Evolutionary conservation across 2,113 vertebrate species (phyloP), one percentile per base, ranked within the genome.

Genomic region (Lanius collurio): DNA sequence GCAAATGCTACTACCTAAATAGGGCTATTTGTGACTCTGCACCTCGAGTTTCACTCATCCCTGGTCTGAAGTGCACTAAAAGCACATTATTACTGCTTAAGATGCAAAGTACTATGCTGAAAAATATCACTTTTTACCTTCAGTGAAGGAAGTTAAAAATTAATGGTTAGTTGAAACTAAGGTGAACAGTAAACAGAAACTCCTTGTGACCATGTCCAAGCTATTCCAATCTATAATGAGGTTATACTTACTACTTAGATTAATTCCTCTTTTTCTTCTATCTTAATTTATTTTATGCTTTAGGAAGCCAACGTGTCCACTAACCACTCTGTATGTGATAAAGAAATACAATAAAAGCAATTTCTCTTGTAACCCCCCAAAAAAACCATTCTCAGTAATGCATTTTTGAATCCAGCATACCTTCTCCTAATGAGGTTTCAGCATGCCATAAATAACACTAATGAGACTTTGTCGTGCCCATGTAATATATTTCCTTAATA

Each of bases 401-500:
- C 97, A 96, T 97, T 98, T 98, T 97, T 98, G 96, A 98, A 98
- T 98, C 97, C 94, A 97, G 96, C 94, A 97, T 98, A 98, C 98
- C 98, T 98, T 97, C 92, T 95, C 94, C 98, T 98, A 98, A 98
- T 98, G 98, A 98, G 98, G 97, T 98, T 98, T 98, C 96, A 95
- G 97, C 96, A 86, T 95, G 96, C 97, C 97, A 98, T 98, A 98
- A 98, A 98, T 98, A 98, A 98, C 98, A 95, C 97, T 98, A 98
- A 98, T 98, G 98, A 98, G 98, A 97, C 97, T 98, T 98, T 97
- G 97, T 98, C 98, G 98, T 97, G 95, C 95, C 97, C 90, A 90
- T 95, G 97, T 98, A 98, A 98, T 98, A 97, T 98, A 98, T 98
- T 98, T 97, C 96, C 95, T 98, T 98, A 98, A 98, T 98, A 98